Conservation (phyloP, 1,140 invertebrate genomes). For the Dufourea novaeangliae region DNA sequence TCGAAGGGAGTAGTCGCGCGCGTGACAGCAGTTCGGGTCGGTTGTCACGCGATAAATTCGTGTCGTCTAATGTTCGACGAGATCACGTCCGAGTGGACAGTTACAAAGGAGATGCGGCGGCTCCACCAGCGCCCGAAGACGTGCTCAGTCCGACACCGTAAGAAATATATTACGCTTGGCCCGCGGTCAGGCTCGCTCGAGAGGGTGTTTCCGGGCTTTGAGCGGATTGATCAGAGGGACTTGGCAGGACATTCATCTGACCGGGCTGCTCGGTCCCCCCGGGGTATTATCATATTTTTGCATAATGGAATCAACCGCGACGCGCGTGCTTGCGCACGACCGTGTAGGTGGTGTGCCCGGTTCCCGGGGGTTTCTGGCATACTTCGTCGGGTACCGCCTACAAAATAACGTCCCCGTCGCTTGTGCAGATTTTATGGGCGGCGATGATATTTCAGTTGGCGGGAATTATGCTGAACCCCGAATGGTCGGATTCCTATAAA, state of each 20-base stretch:
- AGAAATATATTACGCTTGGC: conserved; percentile 57
- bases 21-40: not conserved
- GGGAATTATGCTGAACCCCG: conserved; percentile 17
- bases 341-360: not conserved
- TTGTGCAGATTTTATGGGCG: conserved; percentile 5
- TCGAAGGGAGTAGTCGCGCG: not conserved
- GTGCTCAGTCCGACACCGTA: conserved; percentile 18
- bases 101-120: conserved; percentile 33
- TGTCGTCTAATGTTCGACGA: conserved; percentile 1
- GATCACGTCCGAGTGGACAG: conserved; percentile 22
- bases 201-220: conserved; percentile 22
- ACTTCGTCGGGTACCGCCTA: too few relatives aligned
- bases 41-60: conserved; percentile 31
- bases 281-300: conserved; percentile 76
- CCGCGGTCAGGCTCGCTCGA: conserved; percentile 15
- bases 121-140: not conserved
- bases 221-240: conserved; percentile 59
- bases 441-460: conserved; percentile 8
- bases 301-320: conserved; percentile 72
- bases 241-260: conserved; percentile 66
- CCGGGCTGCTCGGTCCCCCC: conserved; percentile 36
- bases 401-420: conserved; percentile 34
- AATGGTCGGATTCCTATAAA: conserved; percentile 22
- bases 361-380: too few relatives aligned
- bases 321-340: not conserved